These are phyloP conservation scores for Nautilus pompilius DNA, from an alignment of 1,140 invertebrate genomes.

Conservation along the genomic window DNA sequence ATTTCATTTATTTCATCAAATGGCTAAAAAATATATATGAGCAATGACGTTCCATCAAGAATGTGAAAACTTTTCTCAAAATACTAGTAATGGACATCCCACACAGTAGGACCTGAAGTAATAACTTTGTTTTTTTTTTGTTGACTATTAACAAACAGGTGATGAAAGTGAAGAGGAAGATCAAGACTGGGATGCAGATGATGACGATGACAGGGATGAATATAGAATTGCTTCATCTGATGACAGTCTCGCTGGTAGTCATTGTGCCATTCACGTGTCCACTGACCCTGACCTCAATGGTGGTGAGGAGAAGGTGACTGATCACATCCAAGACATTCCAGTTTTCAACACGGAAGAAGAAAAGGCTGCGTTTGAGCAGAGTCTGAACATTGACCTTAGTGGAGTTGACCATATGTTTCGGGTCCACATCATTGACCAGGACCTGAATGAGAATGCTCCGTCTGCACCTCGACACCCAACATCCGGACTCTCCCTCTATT, in stretches of 20 bases:
- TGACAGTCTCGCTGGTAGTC: too few species aligned
- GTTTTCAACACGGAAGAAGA: conserved; percentile 43
- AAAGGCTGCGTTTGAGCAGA: conserved; percentile 41
- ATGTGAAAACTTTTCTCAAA: too few species aligned
- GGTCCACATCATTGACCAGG: conserved; percentile 48
- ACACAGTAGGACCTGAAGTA: too few species aligned
- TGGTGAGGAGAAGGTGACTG: conserved; percentile 20
- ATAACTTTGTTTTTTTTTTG: neutral
- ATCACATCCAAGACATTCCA: conserved; percentile 35
- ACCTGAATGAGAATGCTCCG: conserved; percentile 40
- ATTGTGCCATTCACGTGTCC: conserved; percentile 14
- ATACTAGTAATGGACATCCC: too few species aligned
- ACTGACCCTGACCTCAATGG: conserved; percentile 30
- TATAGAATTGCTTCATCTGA: conserved; percentile 3
- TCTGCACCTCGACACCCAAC: conserved; percentile 25
- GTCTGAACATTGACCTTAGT: conserved; percentile 46
- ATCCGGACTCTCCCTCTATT: conserved; percentile 43
- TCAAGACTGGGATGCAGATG: conserved; percentile 5
- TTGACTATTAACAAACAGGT: conserved; percentile 2
- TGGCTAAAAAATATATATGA: too few species aligned
- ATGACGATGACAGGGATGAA: conserved; percentile 13
- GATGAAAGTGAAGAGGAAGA: conserved; percentile 18
- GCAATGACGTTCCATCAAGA: too few species aligned
- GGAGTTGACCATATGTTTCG: conserved; percentile 42
- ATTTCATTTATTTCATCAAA: too few species aligned